Base-by-base conservation (phyloP, 2,797 vertebrate genomes). In the Enteromius radiatus region DNA sequence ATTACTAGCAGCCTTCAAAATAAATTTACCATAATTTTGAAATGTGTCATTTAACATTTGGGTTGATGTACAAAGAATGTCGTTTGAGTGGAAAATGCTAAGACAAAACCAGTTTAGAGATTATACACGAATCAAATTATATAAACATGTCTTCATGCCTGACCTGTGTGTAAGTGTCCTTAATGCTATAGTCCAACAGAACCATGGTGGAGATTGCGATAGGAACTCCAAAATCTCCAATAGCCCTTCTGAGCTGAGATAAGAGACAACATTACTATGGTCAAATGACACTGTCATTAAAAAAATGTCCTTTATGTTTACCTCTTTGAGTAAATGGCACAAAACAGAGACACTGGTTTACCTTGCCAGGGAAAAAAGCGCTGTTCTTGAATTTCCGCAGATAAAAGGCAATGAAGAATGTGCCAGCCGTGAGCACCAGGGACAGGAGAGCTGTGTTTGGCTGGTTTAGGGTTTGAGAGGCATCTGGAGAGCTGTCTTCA, bases 381-480 rank as follows among this genome's bases (percentile, higher is more conserved):
- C 98, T 99, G 91, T 99, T 99, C 94, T 99, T 99, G 91, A 99
- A 98, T 90, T 99, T 99, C 85, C 98, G 97, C 86, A 99, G 93
- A 92, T 99, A 99, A 91, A 97, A 99, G 78, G 98, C 98, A 0
- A 99, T 97, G 90, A 99, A 97, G 90, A 98, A 99, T 0, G 98
- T 99, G 71, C 98, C 96, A 0, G 95, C 95, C 96, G 98, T 99
- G 64, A 99, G 97, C 83, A 99, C 96, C 15, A 99, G 93, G 0
- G 98, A 99, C 0, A 99, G 96, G 89, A 99, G 93, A 0, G 98
- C 97, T 0, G 98, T 99, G 94, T 99, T 99, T 85, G 97, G 98
- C 88, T 98, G 92, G 10, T 94, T 95, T 0, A 0, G 88, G 56
- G 90, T 91, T 61, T 83, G 0, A 1, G 56, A 43, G 23, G 3